phyloP scores from a whole-genome alignment of 2,888 invertebrate species.

The Corbicula japonica region DNA sequence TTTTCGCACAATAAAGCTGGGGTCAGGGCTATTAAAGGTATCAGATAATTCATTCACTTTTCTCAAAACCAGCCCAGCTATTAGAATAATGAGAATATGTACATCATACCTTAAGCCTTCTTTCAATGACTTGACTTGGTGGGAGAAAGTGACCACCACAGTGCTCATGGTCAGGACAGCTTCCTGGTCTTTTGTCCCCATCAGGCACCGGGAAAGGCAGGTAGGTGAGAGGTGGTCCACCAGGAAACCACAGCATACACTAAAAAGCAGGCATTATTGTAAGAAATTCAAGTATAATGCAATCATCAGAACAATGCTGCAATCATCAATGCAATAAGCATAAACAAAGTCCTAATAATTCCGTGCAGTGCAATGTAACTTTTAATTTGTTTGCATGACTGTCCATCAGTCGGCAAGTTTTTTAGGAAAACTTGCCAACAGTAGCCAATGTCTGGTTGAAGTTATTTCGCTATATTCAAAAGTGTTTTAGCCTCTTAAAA shows the following conservation, averaged over 20 bases:
- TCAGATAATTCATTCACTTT: constrained; percentile 22
- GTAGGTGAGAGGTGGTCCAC: constrained; percentile 31
- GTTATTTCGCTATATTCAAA: constrained; percentile 34
- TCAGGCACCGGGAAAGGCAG: constrained; percentile 38
- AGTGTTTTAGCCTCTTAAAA: constrained; percentile 22
- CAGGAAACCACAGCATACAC: constrained; percentile 34
- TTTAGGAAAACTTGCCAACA: constrained; percentile 27
- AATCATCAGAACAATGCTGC: constrained; percentile 8
- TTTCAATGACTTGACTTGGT: constrained; percentile 32
- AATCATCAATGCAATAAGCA: constrained; percentile 22
- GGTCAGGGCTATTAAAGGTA: constrained; percentile 15
- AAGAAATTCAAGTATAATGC: constrained; percentile 30
- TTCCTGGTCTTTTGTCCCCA: constrained; percentile 33
- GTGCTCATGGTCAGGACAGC: constrained; percentile 32
- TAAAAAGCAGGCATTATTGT: constrained; percentile 32
- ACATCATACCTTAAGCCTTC: constrained; percentile 22
- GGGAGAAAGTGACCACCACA: constrained; percentile 31
- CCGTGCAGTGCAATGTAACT: constrained; percentile 21
- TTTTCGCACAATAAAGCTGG: constrained; percentile 25
- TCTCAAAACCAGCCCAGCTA: constrained; percentile 16
- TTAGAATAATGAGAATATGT: constrained; percentile 17
- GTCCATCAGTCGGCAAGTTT: constrained; percentile 21
- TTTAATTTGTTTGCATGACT: constrained; percentile 35
- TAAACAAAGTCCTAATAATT: constrained; percentile 25
- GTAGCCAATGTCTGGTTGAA: constrained; percentile 13